Percentiles rank a stretch among this genome's conserved stretches.
These are phyloP conservation scores for Catalaphyllia jardinei DNA, from an alignment of 64 coral and sea anemone genomes.

Conservation along the genomic window DNA sequence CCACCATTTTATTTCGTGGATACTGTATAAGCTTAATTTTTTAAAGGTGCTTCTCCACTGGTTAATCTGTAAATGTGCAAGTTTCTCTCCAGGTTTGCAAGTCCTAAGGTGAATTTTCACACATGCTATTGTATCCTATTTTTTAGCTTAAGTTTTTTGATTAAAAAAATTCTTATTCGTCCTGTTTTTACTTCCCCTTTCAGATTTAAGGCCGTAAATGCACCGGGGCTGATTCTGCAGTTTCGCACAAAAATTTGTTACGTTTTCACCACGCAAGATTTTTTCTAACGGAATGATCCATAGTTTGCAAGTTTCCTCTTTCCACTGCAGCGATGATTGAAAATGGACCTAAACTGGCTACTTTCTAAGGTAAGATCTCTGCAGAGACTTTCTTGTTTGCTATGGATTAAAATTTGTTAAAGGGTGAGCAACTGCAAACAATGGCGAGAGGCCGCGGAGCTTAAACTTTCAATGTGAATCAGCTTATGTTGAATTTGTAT, in stretches of 20 bases:
- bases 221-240: constrained; percentile 18
- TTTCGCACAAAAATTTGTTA: constrained; percentile 8
- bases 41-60: not conserved
- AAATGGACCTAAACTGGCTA: constrained; percentile 41
- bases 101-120: not conserved
- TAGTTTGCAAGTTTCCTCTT: not conserved
- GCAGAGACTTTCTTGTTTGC: not conserved
- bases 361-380: constrained; percentile 23
- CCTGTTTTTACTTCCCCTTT: constrained; percentile 1
- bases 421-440: constrained; percentile 16
- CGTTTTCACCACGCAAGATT: not conserved
- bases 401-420: constrained; percentile 26
- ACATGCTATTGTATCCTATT: not conserved
- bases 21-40: constrained; percentile 1
- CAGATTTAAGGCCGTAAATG: constrained; percentile 42
- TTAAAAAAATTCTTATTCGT: not conserved
- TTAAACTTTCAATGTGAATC: not conserved
- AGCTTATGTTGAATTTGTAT: not conserved
- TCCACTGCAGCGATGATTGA: constrained; percentile 7
- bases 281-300: constrained; percentile 22
- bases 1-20: constrained; percentile 22
- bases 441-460: not conserved
- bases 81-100: not conserved
- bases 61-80: not conserved
- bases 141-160: not conserved